Base-by-base conservation (phyloP, 2,797 vertebrate species). In the Sternarchorhynchus goeldii region DNA sequence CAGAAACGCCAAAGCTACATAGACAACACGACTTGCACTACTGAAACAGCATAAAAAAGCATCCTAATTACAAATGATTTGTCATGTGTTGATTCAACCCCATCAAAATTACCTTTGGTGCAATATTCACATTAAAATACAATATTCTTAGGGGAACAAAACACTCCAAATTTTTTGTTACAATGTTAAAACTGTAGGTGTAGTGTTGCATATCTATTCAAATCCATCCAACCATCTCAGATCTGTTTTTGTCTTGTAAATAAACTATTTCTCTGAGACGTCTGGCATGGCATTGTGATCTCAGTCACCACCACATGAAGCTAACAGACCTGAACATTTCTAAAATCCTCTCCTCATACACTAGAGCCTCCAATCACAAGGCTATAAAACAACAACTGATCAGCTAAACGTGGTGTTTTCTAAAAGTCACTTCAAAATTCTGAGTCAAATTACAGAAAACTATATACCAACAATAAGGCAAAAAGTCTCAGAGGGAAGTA, bases 341-440 rank as follows among this genome's bases (percentile, higher is more conserved):
- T 32, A 57, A 74, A 56, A 39, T 5, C 21, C 31, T 21, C 4
- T 1, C 32, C 10, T 45, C 12, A 10, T 58, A 68, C 45, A 39
- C 6, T 58, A 65, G n/a, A 75, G 84, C 77, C 86, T 84, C 63
- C 72, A 81, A 85, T 79, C 86, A 86, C 79, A 82, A 86, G 84
- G 81, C 86, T 67, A 73, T 31, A 41, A 80, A 73, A 67, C 32
- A 73, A 62, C 32, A 8, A 69, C 73, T 29, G 29, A 21, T 73
- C 58, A 39, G 55, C 73, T 53, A 20, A 70, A 57, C 18, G 5
- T 25, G 7, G 21, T 36, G 57, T 68, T 53, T 31, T 36, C n/a
- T 41, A 73, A 62, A 67, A 6, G 3, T 55, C 55, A 31, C 53
- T 25, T 25, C 18, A n/a, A 62, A 50, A 18, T 55, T 65, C 12